Conservation (phyloP, 2,797 vertebrate species). For the Potorous gilbertii region DNA sequence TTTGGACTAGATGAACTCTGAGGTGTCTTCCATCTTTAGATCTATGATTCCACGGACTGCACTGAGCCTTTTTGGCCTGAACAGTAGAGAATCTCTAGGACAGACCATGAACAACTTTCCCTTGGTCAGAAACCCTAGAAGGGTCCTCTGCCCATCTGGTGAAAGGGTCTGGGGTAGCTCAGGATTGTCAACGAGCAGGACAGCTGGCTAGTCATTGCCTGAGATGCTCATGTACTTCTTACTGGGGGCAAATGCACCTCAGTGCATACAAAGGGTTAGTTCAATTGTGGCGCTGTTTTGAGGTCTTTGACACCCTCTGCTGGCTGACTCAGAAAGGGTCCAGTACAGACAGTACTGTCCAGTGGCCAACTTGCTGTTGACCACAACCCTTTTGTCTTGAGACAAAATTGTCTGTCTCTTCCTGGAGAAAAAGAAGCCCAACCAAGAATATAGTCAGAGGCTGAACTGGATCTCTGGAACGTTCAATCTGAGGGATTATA, state of each 20-base stretch:
- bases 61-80: neutral
- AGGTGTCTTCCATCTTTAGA: neutral
- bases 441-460: neutral
- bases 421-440: neutral
- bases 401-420: neutral
- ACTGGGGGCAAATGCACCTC: neutral
- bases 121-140: neutral
- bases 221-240: neutral
- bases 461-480: neutral
- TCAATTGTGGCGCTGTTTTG: neutral
- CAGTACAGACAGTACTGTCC: neutral
- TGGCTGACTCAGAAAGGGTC: neutral
- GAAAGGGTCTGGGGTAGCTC: neutral
- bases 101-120: neutral
- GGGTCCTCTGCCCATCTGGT: neutral
- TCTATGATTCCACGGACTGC: neutral
- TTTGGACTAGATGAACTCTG: neutral
- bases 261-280: neutral
- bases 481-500: neutral
- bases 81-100: neutral
- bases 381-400: neutral
- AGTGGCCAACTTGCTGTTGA: neutral
- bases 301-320: neutral
- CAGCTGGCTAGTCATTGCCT: neutral
- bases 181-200: neutral